Percentiles rank a stretch among this genome's conserved stretches.
Evolutionary conservation across 2,113 vertebrate species (phyloP).

Genomic region (Lichenostomus cassidix): DNA sequence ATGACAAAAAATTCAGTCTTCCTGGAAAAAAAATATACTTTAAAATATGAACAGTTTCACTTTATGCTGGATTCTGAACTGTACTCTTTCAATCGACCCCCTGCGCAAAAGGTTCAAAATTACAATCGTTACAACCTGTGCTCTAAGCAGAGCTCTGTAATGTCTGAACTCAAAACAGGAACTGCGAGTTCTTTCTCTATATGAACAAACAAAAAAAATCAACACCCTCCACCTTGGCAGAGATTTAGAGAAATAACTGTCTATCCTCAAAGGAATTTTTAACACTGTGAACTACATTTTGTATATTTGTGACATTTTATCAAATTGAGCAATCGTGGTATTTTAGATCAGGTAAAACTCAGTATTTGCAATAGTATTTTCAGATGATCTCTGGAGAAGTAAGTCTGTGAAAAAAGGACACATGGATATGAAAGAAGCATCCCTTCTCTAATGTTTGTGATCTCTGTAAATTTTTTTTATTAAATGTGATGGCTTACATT

Average conservation of each 20-base stretch:
- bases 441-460: neutral
- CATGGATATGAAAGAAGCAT: neutral
- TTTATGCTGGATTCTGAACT: neutral
- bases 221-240: rapidly evolving
- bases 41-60: neutral
- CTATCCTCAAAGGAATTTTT: neutral
- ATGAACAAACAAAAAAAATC: neutral
- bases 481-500: neutral
- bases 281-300: neutral
- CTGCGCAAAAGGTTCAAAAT: neutral
- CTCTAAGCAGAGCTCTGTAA: neutral
- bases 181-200: neutral
- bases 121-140: neutral
- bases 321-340: neutral
- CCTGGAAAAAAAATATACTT: neutral
- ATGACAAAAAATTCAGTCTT: neutral
- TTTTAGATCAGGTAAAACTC: neutral
- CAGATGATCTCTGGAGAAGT: neutral
- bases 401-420: neutral
- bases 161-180: neutral
- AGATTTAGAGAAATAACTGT: neutral
- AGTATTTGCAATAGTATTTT: neutral
- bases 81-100: rapidly evolving
- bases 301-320: neutral
- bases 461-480: neutral